Base-by-base conservation (phyloP, 2,797 vertebrate genomes). In the Hemitrygon akajei region DNA sequence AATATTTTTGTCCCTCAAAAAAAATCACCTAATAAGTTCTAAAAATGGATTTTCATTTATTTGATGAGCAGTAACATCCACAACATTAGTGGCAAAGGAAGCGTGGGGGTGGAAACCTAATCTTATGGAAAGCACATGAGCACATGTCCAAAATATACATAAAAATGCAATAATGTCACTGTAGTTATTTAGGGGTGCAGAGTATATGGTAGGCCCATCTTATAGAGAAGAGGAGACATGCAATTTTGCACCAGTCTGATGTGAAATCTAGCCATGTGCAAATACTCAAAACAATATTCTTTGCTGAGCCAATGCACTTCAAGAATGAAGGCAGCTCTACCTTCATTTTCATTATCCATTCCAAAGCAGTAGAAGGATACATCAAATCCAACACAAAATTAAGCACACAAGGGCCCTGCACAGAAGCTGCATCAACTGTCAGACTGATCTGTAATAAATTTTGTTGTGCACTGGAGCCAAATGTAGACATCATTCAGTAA, bases 401-500 rank as follows among this genome's bases (percentile, higher is more conserved):
- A 63, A 7, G 30, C 27, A n/a, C 27, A 63, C 18, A 14, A n/a
- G 84, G 12, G 4, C 30, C 14, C 82, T 86, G 56, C 82, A 60
- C 27, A 86, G 27, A 86, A 86, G 82, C 12, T 25, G 22, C 82
- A 86, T 37, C 84, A 87, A 58, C 58, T 87, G 84, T 63, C 84
- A 60, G 58, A 16, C 84, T 87, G 30, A 63, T 63, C 58, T 63
- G 27, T 27, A 58, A 87, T 47, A 63, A 56, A 30, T 14, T n/a
- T 87, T 87, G 58, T 60, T 87, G 58, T 60, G 60, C 84, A 87
- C 30, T 63, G 84, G 27, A 87, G 84, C 14, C 60, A 87, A 87
- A 87, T 10, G 11, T n/a, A 87, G 58, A 63, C 40, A 87, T 27
- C 22, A 30, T 63, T 87, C 60, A n/a, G 58, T 87, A 7, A 63